Evolutionary conservation across 2,797 vertebrate genomes (phyloP), one percentile per base, ranked within the genome.

Genomic region (Neoniphon sammara): DNA sequence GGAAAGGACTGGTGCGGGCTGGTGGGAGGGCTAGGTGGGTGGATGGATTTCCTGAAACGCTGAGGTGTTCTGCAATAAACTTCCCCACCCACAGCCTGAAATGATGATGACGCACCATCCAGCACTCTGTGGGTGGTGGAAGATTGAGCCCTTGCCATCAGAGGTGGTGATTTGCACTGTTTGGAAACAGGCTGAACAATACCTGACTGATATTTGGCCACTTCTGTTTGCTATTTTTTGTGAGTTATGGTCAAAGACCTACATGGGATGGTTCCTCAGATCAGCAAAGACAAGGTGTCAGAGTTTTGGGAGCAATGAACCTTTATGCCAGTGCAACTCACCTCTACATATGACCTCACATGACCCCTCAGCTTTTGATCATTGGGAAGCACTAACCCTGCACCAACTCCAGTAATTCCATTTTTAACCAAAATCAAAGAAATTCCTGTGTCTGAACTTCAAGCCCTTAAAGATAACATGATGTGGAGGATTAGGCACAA

Each of bases 61-160:
- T 87, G 90, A 90, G 91, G 87, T 92, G 87, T 89, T 87, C 79
- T 70, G 91, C 91, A 91, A 93, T 93, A 93, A 93, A 91, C 81
- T 83, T 85, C 70, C 79, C 86, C 86, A 77, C 77, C 87, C 82
- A 84, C 84, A 36, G 87, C 44, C 90, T 87, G 83, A 90, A 91
- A 92, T 89, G 90, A 88, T 90, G 90, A 92, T 91, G 85, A 90
- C 88, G 88, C 86, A 75, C 87, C 85, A 85, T 90, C 77, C 84
- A 82, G 83, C 80, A 84, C 89, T 82, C 87, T 50, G 90, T 85
- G 79, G 89, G 91, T 86, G 91, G 87, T 64, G 12, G 86, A 58
- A 86, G 85, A 88, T 91, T 87, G 88, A 89, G 86, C 74, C 77
- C 73, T 81, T 87, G 84, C 66, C 39, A 18, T 27, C n/a, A 52